phyloP scores from a whole-genome alignment of 2,888 invertebrate species.

The Steromphala cineraria region DNA sequence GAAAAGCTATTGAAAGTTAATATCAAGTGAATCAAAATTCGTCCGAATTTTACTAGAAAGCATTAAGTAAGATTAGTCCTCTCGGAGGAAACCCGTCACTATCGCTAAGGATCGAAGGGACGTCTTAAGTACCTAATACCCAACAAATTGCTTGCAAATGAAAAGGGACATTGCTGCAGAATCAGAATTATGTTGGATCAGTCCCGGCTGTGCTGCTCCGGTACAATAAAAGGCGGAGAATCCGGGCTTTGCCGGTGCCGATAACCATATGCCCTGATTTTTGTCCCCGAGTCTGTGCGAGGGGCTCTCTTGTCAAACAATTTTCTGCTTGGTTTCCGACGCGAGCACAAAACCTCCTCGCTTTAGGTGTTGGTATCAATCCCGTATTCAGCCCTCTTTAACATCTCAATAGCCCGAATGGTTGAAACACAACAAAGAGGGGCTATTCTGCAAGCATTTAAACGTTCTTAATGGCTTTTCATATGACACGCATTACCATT shows the following conservation, averaged over 20 bases:
- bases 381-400: not conserved
- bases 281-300: constrained; percentile 4
- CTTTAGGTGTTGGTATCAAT: constrained; percentile 4
- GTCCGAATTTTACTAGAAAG: constrained; percentile 48
- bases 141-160: constrained; percentile 58
- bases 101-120: constrained; percentile 35
- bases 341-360: constrained; percentile 15
- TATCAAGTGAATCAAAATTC: constrained; percentile 61
- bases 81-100: constrained; percentile 30
- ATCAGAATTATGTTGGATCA: constrained; percentile 6
- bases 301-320: constrained; percentile 20
- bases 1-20: constrained; percentile 58
- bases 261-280: constrained; percentile 23
- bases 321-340: constrained; percentile 20
- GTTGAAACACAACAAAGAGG: constrained; percentile 20
- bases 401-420: constrained; percentile 8
- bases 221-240: constrained; percentile 22
- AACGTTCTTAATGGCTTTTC: constrained; percentile 38
- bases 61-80: constrained; percentile 45
- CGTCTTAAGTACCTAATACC: constrained; percentile 50
- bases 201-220: not conserved
- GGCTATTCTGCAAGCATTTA: constrained; percentile 19
- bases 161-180: constrained; percentile 32
- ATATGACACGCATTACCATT: constrained; percentile 41
- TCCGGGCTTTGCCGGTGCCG: constrained; percentile 22